Conservation (phyloP, 2,797 vertebrate species). For the Hyperoplus lanceolatus region DNA sequence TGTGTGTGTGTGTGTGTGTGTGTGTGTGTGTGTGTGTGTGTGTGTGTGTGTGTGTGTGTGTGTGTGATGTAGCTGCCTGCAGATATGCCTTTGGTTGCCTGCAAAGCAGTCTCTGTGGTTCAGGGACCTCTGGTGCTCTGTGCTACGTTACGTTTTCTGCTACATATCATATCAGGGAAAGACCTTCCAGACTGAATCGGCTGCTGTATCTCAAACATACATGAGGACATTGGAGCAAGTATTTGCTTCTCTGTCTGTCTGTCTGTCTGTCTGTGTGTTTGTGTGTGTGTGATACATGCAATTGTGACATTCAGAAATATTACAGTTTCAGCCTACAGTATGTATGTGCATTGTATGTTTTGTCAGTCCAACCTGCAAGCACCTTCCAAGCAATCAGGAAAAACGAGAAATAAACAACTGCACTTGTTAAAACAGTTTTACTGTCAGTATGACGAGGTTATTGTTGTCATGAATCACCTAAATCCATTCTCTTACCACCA, state of each 20-base stretch:
- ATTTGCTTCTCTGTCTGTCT: slow-evolving; percentile 21
- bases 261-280: neutral
- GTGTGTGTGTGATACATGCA: no score
- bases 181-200: slow-evolving; percentile 51
- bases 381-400: neutral
- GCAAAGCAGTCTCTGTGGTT: slow-evolving; percentile 77
- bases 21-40: no score
- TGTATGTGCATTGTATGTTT: no score
- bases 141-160: slow-evolving; percentile 52
- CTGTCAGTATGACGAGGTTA: neutral
- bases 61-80: slow-evolving; percentile 78
- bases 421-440: neutral
- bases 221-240: slow-evolving; percentile 25
- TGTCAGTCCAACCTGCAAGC: neutral
- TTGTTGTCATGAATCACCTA: slow-evolving; percentile 20
- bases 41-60: neutral
- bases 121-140: slow-evolving; percentile 75
- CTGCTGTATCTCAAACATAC: slow-evolving; percentile 39
- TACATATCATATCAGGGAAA: slow-evolving; percentile 62
- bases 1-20: no score
- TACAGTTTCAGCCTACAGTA: no score
- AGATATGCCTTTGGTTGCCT: slow-evolving; percentile 80
- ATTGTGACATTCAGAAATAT: no score
- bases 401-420: slow-evolving; percentile 13
- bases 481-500: slow-evolving; percentile 13